phyloP scores from a whole-genome alignment of 1,140 invertebrate genomes.

The Lycorma delicatula region DNA sequence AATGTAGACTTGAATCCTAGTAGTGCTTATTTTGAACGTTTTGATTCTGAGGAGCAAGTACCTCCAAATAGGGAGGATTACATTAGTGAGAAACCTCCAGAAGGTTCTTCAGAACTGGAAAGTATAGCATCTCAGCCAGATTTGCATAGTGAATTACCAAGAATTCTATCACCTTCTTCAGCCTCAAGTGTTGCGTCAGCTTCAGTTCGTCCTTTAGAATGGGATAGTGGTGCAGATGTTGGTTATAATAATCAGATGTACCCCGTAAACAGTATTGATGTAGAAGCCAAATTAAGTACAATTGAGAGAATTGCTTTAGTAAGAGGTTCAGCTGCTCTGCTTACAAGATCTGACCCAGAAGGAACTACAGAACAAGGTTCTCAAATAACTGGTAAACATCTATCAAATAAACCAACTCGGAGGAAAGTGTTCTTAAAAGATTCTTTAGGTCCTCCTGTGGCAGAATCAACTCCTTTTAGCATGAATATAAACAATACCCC shows the following conservation, averaged over 20 bases:
- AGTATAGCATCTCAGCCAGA: neutral
- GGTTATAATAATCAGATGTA: conserved; percentile 48
- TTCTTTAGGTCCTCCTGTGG: conserved; percentile 7
- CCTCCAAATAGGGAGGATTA: conserved; percentile 8
- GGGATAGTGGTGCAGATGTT: conserved; percentile 68
- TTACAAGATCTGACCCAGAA: conserved; percentile 39
- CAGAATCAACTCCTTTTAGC: conserved; percentile 22
- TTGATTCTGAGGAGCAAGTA: neutral
- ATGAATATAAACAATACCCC: conserved; percentile 1
- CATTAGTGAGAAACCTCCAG: conserved; percentile 11
- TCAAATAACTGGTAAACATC: conserved; percentile 2
- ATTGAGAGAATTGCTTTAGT: conserved; percentile 46
- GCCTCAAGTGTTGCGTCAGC: conserved; percentile 22
- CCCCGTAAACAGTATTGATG: neutral
- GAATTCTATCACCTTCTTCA: conserved; percentile 14
- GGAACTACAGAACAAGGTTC: conserved; percentile 34
- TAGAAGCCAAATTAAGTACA: conserved; percentile 39
- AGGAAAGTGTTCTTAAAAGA: neutral
- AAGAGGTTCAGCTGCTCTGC: conserved; percentile 29
- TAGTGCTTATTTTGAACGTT: neutral
- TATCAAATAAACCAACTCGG: neutral
- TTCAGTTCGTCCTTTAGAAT: conserved; percentile 44
- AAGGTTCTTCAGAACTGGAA: conserved; percentile 8
- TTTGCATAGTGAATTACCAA: conserved; percentile 1
- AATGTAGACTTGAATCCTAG: neutral